phyloP scores from a whole-genome alignment of 2,797 vertebrate genomes.

The Liasis olivaceus region DNA sequence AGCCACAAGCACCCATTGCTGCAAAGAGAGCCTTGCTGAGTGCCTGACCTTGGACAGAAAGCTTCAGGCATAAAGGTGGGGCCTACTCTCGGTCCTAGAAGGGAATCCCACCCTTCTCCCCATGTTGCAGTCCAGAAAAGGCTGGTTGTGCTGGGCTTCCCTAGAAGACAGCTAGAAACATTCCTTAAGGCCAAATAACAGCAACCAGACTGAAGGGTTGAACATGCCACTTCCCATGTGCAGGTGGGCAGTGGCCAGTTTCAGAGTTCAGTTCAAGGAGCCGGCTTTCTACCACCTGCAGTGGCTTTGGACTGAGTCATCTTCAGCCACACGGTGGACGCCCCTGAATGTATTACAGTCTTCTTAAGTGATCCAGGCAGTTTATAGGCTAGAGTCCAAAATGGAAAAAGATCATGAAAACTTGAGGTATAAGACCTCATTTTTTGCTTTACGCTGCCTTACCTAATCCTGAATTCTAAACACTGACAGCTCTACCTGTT shows the following conservation, averaged over 20 bases:
- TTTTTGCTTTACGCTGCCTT: background rate
- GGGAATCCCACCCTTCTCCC: background rate
- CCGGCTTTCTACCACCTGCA: background rate
- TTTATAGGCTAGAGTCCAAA: background rate
- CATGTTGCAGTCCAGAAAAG: background rate
- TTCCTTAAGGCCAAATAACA: background rate
- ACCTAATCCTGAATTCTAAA: too few species aligned
- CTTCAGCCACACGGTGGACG: background rate
- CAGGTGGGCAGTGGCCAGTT: background rate
- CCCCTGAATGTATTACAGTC: background rate
- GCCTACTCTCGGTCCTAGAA: background rate
- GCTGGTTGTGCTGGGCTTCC: background rate
- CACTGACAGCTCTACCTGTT: too few species aligned
- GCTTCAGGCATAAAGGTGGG: too few species aligned
- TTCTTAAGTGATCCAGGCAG: background rate
- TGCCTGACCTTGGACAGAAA: too few species aligned
- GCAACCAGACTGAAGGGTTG: background rate
- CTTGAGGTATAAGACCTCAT: background rate
- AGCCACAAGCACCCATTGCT: too few species aligned
- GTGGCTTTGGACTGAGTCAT: background rate
- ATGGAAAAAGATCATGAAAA: background rate
- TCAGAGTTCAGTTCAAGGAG: background rate
- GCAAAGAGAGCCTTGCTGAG: too few species aligned
- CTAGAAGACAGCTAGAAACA: background rate
- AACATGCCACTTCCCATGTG: background rate